A percentile compares a stretch with the other conserved stretches of the same genome.
phyloP scores from a whole-genome alignment of 1,140 invertebrate species.

The Cryptotermes secundus region DNA sequence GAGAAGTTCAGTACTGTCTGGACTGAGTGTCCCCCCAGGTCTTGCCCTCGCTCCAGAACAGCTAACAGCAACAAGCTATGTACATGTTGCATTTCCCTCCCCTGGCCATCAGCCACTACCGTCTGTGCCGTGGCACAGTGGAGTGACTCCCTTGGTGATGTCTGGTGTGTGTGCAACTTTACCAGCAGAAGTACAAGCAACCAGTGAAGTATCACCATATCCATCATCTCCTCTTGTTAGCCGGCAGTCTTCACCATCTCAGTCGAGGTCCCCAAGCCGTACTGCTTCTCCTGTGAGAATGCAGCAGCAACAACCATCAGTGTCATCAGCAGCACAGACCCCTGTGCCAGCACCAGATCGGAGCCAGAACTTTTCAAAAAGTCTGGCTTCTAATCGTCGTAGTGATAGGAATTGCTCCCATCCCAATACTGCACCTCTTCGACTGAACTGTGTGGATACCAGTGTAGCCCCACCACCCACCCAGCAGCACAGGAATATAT shows the following conservation, averaged over 20 bases:
- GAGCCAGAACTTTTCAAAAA: constrained; percentile 31
- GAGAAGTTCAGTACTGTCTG: constrained; percentile 21
- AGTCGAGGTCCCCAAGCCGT: constrained; percentile 50
- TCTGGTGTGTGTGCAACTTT: constrained; percentile 20
- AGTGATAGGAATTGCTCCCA: constrained; percentile 36
- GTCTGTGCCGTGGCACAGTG: constrained; percentile 48
- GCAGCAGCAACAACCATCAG: constrained; percentile 40
- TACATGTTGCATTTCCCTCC: constrained; percentile 49
- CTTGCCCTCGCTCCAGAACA: constrained; percentile 44
- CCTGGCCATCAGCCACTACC: constrained; percentile 48
- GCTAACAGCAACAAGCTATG: constrained; percentile 46
- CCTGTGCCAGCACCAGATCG: constrained; percentile 34
- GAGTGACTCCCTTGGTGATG: constrained; percentile 29
- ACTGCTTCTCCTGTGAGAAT: constrained; percentile 48
- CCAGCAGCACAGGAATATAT: not conserved
- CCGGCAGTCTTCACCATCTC: constrained; percentile 52
- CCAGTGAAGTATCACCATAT: constrained; percentile 39
- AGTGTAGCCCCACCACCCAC: constrained; percentile 36
- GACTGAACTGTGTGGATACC: constrained; percentile 40
- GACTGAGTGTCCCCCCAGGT: constrained; percentile 24
- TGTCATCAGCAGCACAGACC: constrained; percentile 37
- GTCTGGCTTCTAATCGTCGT: constrained; percentile 35
- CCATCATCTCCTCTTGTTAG: constrained; percentile 52
- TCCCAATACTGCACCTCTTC: not conserved
- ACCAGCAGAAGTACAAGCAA: constrained; percentile 22